These are phyloP conservation scores for Hozukius guyotensis DNA, from an alignment of 2,797 vertebrate species.

Conservation along the genomic window DNA sequence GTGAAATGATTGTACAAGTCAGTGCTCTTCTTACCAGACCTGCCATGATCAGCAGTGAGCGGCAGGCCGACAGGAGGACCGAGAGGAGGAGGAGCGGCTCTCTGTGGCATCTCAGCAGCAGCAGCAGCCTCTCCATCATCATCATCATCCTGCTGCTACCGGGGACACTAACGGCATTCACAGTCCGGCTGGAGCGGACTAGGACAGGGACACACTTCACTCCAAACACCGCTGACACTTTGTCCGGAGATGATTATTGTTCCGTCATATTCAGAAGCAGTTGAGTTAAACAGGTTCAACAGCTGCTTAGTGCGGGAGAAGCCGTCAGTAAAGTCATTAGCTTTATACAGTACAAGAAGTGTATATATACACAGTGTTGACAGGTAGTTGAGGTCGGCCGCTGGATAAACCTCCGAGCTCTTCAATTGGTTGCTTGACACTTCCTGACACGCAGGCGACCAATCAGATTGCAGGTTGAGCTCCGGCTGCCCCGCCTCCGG, in stretches of 20 bases:
- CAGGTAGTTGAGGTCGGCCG: slow-evolving; percentile 26
- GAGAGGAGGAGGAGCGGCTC: slow-evolving; percentile 20
- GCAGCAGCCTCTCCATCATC: slow-evolving; percentile 50
- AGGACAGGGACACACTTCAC: neutral
- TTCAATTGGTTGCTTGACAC: slow-evolving; percentile 46
- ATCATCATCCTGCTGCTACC: neutral
- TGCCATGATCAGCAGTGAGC: slow-evolving; percentile 54
- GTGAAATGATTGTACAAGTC: neutral
- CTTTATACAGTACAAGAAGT: neutral
- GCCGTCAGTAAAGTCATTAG: neutral
- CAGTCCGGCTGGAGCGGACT: slow-evolving; percentile 2
- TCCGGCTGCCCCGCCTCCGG: neutral
- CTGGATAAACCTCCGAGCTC: neutral
- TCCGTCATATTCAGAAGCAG: neutral
- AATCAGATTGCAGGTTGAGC: slow-evolving; percentile 26
- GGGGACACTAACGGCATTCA: slow-evolving; percentile 39
- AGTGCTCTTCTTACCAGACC: slow-evolving; percentile 75
- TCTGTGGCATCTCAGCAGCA: slow-evolving; percentile 54
- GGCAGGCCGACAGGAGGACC: slow-evolving; percentile 27
- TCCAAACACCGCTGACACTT: neutral
- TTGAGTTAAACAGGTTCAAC: too few relatives aligned
- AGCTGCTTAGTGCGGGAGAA: neutral
- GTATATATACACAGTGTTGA: slow-evolving; percentile 18
- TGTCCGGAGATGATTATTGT: neutral
- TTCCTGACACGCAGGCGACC: slow-evolving; percentile 37